Conservation (phyloP, 2,113 vertebrate species). For the Thalassarche chlororhynchos region DNA sequence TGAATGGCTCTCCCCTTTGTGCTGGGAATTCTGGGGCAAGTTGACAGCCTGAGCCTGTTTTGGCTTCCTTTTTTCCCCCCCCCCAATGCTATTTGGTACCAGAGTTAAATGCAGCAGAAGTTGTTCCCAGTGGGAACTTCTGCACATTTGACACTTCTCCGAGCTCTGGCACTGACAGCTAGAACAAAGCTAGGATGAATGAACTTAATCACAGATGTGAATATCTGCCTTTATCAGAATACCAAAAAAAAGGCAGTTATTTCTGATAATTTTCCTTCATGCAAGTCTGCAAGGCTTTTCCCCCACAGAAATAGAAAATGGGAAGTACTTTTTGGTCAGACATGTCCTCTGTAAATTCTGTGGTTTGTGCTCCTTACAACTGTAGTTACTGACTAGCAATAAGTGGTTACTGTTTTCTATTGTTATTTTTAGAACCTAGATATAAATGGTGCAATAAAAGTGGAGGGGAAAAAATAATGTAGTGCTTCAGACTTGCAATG, state of each 20-base stretch:
- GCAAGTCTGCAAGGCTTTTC: neutral
- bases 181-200: neutral
- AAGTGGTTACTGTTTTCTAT: neutral
- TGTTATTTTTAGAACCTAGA: neutral
- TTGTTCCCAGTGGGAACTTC: neutral
- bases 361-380: neutral
- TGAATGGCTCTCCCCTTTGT: neutral
- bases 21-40: neutral
- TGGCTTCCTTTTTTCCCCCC: rapidly evolving
- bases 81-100: neutral
- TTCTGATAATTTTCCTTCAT: neutral
- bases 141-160: neutral
- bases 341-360: neutral
- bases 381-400: neutral
- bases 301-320: neutral
- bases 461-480: neutral
- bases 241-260: neutral
- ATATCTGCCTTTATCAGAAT: neutral
- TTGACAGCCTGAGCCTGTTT: neutral
- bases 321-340: neutral
- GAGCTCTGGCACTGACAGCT: neutral
- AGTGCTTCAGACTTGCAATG: neutral
- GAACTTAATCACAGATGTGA: neutral
- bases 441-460: neutral
- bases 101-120: neutral